These are phyloP conservation scores for Atta cephalotes DNA, from an alignment of 1,140 invertebrate genomes.

Conservation along the genomic window DNA sequence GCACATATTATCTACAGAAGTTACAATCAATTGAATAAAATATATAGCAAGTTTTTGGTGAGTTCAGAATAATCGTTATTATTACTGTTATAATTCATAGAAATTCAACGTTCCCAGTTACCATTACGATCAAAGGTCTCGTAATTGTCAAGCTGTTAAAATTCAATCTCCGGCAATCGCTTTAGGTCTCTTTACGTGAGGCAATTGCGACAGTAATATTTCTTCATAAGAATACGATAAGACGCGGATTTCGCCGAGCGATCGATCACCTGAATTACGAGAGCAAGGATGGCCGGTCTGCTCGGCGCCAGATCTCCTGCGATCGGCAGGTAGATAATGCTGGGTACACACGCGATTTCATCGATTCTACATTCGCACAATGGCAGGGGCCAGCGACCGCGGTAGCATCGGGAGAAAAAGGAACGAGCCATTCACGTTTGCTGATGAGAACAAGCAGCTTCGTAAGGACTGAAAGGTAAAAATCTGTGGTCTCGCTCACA, in stretches of 20 bases:
- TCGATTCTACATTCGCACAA: slow-evolving; percentile 80
- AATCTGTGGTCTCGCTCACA: slow-evolving; percentile 68
- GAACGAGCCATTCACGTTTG: slow-evolving; percentile 76
- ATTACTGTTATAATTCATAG: slow-evolving; percentile 3
- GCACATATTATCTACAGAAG: background rate
- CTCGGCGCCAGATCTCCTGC: slow-evolving; percentile 80
- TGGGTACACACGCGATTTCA: slow-evolving; percentile 81
- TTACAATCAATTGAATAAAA: slow-evolving; percentile 16
- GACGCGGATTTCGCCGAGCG: slow-evolving; percentile 53
- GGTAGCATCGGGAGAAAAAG: slow-evolving; percentile 66
- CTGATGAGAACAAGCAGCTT: slow-evolving; percentile 73
- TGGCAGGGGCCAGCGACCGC: slow-evolving; percentile 68
- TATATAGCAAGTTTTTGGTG: background rate
- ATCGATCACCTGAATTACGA: slow-evolving; percentile 72
- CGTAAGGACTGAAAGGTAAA: slow-evolving; percentile 74
- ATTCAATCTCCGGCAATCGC: slow-evolving; percentile 42
- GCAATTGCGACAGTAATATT: slow-evolving; percentile 52
- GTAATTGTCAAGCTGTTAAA: slow-evolving; percentile 42
- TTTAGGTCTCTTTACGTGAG: slow-evolving; percentile 25
- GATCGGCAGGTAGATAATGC: slow-evolving; percentile 82
- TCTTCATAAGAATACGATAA: slow-evolving; percentile 47
- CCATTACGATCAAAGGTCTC: slow-evolving; percentile 28
- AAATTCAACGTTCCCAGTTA: background rate
- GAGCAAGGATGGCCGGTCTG: slow-evolving; percentile 61
- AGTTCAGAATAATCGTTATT: background rate